These are phyloP conservation scores for Seriola dumerili DNA, from an alignment of 2,113 vertebrate genomes.

Conservation along the genomic window DNA sequence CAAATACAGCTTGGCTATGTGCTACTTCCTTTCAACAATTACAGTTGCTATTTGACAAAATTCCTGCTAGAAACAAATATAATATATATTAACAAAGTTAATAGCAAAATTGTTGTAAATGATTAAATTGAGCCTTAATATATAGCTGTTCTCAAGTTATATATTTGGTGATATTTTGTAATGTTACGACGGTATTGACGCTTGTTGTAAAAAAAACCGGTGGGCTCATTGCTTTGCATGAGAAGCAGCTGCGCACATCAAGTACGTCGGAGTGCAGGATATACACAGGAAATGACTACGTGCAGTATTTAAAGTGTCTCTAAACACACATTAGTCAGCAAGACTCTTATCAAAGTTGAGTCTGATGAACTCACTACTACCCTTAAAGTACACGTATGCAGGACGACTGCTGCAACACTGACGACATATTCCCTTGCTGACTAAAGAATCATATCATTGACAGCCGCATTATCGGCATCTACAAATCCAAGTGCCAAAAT, in stretches of 20 bases:
- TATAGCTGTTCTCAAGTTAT: no score
- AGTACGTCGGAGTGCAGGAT: not conserved
- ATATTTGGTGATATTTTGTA: no score
- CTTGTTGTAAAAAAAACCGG: not conserved
- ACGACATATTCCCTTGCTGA: no score
- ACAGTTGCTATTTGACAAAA: no score
- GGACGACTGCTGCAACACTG: not conserved
- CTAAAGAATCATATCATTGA: not conserved
- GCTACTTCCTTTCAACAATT: no score
- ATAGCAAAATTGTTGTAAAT: no score
- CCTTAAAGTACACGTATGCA: not conserved
- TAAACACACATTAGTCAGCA: not conserved
- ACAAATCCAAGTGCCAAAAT: not conserved
- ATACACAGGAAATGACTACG: conserved; percentile 9
- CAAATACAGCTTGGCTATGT: no score
- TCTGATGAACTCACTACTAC: not conserved
- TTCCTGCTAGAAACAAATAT: no score
- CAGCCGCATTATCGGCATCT: no score
- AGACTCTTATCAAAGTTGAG: not conserved
- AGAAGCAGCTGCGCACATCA: not conserved
- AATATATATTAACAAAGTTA: no score
- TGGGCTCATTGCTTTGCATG: not conserved
- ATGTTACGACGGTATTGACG: not conserved
- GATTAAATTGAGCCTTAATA: no score
- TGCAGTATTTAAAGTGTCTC: not conserved